Base-by-base conservation (phyloP, 2,797 vertebrate species). In the Rhinatrema bivittatum region DNA sequence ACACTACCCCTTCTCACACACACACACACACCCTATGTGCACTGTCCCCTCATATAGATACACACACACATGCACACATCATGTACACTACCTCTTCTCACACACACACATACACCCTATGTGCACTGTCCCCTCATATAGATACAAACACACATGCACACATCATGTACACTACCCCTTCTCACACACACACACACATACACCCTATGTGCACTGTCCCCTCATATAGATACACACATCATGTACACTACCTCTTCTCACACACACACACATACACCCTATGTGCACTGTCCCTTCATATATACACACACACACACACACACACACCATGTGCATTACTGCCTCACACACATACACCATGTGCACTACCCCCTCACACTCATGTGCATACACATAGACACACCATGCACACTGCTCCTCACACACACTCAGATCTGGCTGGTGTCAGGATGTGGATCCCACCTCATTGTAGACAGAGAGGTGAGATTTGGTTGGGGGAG, bases 111-210 rank as follows among this genome's bases (percentile, higher is more conserved):
- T 19, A 32, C 7, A n/a, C 6, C 5, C n/a, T n/a, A 28, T 15
- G 9, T 5, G 37, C 27, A 22, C 0, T 15, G 10, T 14, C 2
- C 10, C 7, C 0, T n/a, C 19, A n/a, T n/a, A n/a, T n/a, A n/a
- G n/a, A 16, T 37, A 7, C 9, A 26, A 28, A 30, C 1, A 21
- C 29, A 21, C 20, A 12, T 8, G 10, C 13, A n/a, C n/a, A n/a
- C n/a, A n/a, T n/a, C n/a, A n/a, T n/a, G n/a, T n/a, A n/a, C n/a
- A n/a, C n/a, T n/a, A 32, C 13, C 13, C 7, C n/a, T n/a, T n/a
- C 15, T 9, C 0, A 4, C 24, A 39, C n/a, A 11, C 36, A 27
- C 29, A 19, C 24, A 44, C 7, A 4, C 7, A 12, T 2, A 10
- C 3, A 14, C 16, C 8, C 27, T 7, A 10, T 27, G 3, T 14